Evolutionary conservation across 2,113 vertebrate species (phyloP).

Genomic region (Burhinus oedicnemus): DNA sequence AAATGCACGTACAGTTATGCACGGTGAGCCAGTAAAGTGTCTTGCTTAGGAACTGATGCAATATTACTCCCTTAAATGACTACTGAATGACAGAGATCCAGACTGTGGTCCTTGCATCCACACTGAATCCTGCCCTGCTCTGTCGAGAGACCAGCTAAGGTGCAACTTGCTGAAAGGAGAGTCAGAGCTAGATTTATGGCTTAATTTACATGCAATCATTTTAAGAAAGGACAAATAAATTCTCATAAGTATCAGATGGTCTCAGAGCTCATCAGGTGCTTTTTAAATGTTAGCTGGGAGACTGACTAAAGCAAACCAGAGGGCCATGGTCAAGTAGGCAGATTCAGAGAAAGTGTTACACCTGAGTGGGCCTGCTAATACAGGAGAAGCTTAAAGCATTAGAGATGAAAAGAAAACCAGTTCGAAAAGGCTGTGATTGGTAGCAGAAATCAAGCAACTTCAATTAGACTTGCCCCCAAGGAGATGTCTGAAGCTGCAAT

Average conservation of each 20-base stretch:
- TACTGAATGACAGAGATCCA: background rate
- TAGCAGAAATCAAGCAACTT: conserved; percentile 12
- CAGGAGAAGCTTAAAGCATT: background rate
- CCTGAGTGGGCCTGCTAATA: conserved; percentile 18
- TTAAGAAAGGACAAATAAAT: conserved; percentile 11
- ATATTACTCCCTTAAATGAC: background rate
- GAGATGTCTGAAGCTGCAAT: conserved; percentile 24
- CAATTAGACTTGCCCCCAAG: conserved; percentile 52
- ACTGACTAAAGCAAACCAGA: background rate
- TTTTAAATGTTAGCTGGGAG: background rate
- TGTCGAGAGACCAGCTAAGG: background rate
- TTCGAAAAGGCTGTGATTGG: conserved; percentile 1
- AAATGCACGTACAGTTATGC: background rate
- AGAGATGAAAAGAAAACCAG: background rate
- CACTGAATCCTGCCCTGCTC: background rate
- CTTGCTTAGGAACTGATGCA: background rate
- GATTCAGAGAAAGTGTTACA: conserved; percentile 7
- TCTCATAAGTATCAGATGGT: background rate
- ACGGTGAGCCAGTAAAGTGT: background rate
- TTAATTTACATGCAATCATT: conserved; percentile 4
- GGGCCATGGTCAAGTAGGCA: conserved; percentile 10
- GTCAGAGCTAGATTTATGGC: background rate
- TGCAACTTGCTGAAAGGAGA: background rate
- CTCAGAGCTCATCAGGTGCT: background rate
- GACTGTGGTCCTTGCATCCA: background rate